Base-by-base conservation (phyloP, 2,113 vertebrate genomes). In the Mionectes macconnelli region DNA sequence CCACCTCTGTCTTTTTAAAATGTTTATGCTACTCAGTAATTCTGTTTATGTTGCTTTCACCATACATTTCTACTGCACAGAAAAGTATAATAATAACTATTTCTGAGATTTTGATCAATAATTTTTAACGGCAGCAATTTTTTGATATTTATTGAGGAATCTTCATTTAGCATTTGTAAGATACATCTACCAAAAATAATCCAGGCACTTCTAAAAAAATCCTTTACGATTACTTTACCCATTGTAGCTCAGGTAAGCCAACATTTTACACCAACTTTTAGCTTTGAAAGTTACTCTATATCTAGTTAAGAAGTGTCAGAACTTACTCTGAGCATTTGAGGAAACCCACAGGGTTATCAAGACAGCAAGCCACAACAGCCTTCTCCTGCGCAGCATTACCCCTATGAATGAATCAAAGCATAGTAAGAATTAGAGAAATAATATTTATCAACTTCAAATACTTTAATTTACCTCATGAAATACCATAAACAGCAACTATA, bases 281-380 rank as follows among this genome's bases (percentile, higher is more conserved):
- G 16, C 37, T 89, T 68, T 72, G 33, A 10, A 8, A 70, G 6
- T 69, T 44, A 49, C 4, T 59, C n/a, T 55, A 2, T 20, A 82
- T 62, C 20, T 44, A 37, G 16, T 62, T 57, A 67, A 55, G 35
- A 88, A 66, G 52, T 16, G 6, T 35, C 33, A 59, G 10, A 72
- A 96, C 97, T 98, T 98, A 99, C 99, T 98, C 97, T 98, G 97
- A 96, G 98, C 81, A 83, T 97, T 31, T 64, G 98, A 98, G 27
- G 96, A 97, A 95, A 97, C 95, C 95, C 98, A 98, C 87, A 98
- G 55, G 78, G 98, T 94, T 94, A 97, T 84, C 63, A 98, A 97
- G 78, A 98, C 60, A 75, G 97, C 96, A 94, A 99, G 95, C 96
- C 98, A 98, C 95, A 98, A 92, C 79, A 98, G 96, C 86, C 96